These are phyloP conservation scores for Andrena bucephala DNA, from an alignment of 2,888 invertebrate species.

Conservation along the genomic window DNA sequence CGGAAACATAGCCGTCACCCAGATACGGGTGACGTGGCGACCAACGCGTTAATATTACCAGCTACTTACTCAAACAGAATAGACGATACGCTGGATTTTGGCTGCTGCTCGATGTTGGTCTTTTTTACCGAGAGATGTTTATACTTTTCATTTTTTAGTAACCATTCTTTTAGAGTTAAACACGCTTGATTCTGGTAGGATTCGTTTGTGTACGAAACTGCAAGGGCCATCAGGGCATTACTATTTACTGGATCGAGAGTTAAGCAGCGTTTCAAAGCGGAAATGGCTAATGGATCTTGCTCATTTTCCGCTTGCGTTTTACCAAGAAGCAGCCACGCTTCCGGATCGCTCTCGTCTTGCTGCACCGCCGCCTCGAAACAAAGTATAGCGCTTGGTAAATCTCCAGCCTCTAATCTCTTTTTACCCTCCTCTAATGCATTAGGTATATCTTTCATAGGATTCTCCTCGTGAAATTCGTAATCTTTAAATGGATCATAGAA, in stretches of 20 bases:
- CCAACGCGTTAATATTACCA: constrained; percentile 4
- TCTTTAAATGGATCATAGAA: constrained; percentile 89
- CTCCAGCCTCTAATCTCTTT: constrained; percentile 92
- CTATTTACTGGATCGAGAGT: constrained; percentile 92
- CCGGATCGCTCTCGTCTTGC: constrained; percentile 91
- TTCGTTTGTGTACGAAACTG: constrained; percentile 98
- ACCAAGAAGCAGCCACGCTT: constrained; percentile 95
- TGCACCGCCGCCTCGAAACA: constrained; percentile 98
- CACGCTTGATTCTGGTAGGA: constrained; percentile 96
- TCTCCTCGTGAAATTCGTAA: constrained; percentile 93
- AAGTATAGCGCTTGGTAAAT: constrained; percentile 97
- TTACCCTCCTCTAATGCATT: constrained; percentile 95
- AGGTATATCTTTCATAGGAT: constrained; percentile 92
- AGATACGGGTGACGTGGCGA: too few relatives aligned
- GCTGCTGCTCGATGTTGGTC: constrained; percentile 81
- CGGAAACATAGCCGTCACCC: too few relatives aligned
- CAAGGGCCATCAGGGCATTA: constrained; percentile 94
- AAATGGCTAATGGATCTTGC: constrained; percentile 96
- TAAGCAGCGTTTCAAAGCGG: constrained; percentile 94
- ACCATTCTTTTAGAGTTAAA: constrained; percentile 91
- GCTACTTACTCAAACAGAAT: constrained; percentile 82
- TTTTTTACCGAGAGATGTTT: constrained; percentile 88
- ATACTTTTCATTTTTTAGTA: constrained; percentile 93
- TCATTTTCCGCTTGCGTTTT: constrained; percentile 99
- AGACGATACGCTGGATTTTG: constrained; percentile 83